Conservation (phyloP, 2,113 vertebrate species). For the Orientallactaga bullata region DNA sequence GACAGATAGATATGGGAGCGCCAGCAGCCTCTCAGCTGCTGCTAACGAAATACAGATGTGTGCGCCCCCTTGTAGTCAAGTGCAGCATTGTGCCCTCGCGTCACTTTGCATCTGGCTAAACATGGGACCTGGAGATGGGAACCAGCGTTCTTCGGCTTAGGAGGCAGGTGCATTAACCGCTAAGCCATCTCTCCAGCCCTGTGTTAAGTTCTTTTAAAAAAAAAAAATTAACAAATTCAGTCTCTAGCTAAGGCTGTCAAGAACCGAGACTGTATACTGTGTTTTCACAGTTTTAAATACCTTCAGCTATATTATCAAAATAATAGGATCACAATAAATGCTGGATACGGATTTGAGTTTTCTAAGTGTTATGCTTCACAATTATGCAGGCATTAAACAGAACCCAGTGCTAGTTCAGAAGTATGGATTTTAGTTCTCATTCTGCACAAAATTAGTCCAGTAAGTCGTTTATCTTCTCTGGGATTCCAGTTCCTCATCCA, state of each 20-base stretch:
- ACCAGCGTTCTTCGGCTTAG: no score
- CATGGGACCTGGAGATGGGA: no score
- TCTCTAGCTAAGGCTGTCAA: not conserved
- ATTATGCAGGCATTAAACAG: not conserved
- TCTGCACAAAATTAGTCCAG: not conserved
- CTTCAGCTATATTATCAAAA: not conserved
- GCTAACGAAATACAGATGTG: no score
- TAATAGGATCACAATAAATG: conserved; percentile 6
- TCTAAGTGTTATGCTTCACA: conserved; percentile 15
- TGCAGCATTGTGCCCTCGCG: no score
- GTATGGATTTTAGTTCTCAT: not conserved
- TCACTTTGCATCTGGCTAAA: no score
- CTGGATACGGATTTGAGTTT: not conserved
- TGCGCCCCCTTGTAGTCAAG: no score
- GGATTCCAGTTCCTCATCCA: not conserved
- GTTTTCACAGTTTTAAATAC: not conserved
- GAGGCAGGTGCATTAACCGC: no score
- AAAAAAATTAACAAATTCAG: not conserved
- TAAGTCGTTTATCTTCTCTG: not conserved
- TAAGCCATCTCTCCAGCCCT: no score
- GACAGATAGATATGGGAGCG: no score
- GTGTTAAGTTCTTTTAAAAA: not conserved
- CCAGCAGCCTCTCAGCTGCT: no score
- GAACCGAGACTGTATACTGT: not conserved
- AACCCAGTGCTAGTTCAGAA: not conserved